A percentile compares a stretch with the other conserved stretches of the same genome.
phyloP scores from a whole-genome alignment of 2,797 vertebrate species.

The Calcarius lapponicus region DNA sequence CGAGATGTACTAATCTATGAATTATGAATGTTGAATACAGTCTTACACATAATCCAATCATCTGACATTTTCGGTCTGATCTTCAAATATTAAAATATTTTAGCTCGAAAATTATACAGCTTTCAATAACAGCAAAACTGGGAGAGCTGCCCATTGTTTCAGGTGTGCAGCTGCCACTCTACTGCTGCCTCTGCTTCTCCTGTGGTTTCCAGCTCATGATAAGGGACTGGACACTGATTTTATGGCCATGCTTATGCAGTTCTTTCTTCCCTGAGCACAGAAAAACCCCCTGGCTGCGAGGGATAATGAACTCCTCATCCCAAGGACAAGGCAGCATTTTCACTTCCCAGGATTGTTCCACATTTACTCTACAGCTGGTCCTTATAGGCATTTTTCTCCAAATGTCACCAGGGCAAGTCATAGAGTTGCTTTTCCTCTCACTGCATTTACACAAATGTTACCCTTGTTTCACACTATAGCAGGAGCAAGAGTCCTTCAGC shows the following conservation, averaged over 20 bases:
- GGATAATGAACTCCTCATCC: neutral
- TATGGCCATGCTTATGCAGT: fast-evolving
- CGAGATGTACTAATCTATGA: neutral
- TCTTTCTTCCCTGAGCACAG: neutral
- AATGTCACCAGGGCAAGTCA: neutral
- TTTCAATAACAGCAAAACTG: neutral
- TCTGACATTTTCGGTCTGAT: neutral
- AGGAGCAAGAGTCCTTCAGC: neutral
- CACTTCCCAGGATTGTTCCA: neutral
- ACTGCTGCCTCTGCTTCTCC: neutral
- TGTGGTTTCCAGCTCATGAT: fast-evolving
- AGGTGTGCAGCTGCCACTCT: neutral
- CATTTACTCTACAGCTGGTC: neutral
- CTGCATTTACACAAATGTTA: neutral
- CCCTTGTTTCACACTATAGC: neutral
- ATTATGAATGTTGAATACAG: neutral
- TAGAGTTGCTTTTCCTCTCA: neutral
- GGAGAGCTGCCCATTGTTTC: neutral
- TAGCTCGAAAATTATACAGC: neutral
- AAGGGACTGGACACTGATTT: neutral
- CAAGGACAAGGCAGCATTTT: neutral
- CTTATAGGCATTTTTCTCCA: neutral
- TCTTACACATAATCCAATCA: neutral
- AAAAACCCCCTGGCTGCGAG: neutral
- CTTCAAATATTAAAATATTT: neutral